Percentiles rank a stretch among this genome's conserved stretches.
phyloP scores from a whole-genome alignment of 2,797 vertebrate genomes.

The Premnoplex brunnescens region DNA sequence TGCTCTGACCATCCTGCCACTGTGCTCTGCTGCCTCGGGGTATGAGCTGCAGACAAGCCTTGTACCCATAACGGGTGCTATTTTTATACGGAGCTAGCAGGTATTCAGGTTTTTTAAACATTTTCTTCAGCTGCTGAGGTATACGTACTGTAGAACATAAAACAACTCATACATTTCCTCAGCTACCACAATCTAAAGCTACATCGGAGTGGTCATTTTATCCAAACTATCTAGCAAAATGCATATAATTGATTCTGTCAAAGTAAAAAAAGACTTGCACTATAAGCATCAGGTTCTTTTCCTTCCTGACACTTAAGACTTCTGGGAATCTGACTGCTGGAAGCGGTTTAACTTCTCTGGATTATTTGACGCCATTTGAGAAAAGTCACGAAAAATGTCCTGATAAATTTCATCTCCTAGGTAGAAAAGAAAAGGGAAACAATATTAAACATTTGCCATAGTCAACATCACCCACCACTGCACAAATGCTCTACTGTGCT shows the following conservation, averaged over 20 bases:
- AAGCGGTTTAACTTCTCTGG: slow-evolving; percentile 96
- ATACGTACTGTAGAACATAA: not conserved
- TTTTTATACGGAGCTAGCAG: not conserved
- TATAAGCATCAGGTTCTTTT: slow-evolving; percentile 49
- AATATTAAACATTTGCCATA: not conserved
- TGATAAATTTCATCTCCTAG: slow-evolving; percentile 97
- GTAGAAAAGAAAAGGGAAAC: slow-evolving; percentile 47
- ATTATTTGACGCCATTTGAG: slow-evolving; percentile 96
- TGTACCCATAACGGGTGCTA: not conserved
- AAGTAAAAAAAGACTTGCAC: slow-evolving; percentile 48
- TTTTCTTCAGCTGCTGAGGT: slow-evolving; percentile 54
- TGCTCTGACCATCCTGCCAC: not conserved
- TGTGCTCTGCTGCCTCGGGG: not conserved
- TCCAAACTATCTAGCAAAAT: slow-evolving; percentile 38
- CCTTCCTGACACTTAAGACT: slow-evolving; percentile 73
- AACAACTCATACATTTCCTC: not conserved
- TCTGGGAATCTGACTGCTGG: slow-evolving; percentile 83
- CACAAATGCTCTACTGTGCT: not conserved
- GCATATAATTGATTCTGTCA: slow-evolving; percentile 14
- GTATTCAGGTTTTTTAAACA: not conserved
- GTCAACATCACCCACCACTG: not conserved
- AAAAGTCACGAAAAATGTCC: slow-evolving; percentile 98
- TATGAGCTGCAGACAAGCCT: not conserved
- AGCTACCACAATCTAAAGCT: slow-evolving; percentile 46
- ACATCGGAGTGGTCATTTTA: slow-evolving; percentile 33